Evolutionary conservation across 2,113 vertebrate genomes (phyloP).

Genomic region (Leptosomus discolor): DNA sequence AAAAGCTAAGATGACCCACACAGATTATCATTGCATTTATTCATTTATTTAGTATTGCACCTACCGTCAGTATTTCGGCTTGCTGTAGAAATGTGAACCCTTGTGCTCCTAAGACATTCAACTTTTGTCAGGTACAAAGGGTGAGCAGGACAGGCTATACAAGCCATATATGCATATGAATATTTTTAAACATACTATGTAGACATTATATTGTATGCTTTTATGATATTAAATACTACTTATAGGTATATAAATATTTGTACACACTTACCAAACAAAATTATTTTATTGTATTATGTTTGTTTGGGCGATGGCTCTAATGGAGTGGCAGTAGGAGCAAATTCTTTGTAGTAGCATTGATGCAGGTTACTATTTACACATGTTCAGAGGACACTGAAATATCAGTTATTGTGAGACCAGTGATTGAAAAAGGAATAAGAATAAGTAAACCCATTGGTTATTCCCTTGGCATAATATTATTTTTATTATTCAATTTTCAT

Average conservation of each 20-base stretch:
- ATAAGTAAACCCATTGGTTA: neutral
- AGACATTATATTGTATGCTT: neutral
- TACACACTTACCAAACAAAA: neutral
- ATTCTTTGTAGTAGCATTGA: neutral
- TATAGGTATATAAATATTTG: neutral
- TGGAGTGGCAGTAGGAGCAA: neutral
- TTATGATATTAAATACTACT: neutral
- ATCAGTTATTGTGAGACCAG: neutral
- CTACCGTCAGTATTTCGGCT: neutral
- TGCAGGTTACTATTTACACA: neutral
- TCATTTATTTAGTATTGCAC: too few relatives aligned
- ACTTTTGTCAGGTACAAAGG: neutral
- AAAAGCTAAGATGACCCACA: neutral
- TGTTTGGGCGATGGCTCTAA: neutral
- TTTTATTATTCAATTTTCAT: neutral
- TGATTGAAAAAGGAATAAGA: neutral
- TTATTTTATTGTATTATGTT: neutral
- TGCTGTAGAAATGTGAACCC: neutral
- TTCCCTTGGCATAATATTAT: neutral
- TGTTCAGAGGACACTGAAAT: neutral
- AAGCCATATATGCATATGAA: accelerated
- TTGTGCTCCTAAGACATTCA: neutral
- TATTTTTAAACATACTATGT: neutral
- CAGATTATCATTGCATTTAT: neutral
- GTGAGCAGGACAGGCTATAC: neutral